phyloP scores from a whole-genome alignment of 2,888 invertebrate species.

The Idaea biselata region DNA sequence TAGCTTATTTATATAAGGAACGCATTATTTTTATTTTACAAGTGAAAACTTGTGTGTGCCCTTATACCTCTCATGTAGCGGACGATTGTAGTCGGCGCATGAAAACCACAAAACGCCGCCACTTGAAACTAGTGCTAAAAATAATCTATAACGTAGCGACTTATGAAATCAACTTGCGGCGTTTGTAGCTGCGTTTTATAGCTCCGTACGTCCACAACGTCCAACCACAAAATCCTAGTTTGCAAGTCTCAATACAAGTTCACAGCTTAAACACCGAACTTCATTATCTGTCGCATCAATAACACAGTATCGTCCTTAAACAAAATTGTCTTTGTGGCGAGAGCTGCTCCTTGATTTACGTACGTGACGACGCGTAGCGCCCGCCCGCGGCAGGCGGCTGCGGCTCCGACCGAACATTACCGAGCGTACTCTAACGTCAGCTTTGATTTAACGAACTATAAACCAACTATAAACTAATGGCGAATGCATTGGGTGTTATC shows the following conservation, averaged over 20 bases:
- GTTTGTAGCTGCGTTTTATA: too few relatives aligned
- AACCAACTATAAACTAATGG: conserved; percentile 15
- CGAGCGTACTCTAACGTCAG: conserved; percentile 3
- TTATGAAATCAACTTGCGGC: too few relatives aligned
- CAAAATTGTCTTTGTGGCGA: conserved; percentile 26
- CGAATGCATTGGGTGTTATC: not conserved
- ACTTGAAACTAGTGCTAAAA: too few relatives aligned
- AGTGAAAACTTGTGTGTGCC: too few relatives aligned
- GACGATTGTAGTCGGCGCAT: too few relatives aligned
- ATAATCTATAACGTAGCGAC: too few relatives aligned
- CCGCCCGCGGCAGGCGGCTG: conserved; percentile 28
- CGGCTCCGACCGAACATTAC: conserved; percentile 16
- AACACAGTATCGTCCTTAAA: conserved; percentile 17
- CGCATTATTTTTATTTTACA: too few relatives aligned
- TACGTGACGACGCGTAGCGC: conserved; percentile 28
- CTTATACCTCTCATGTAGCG: too few relatives aligned
- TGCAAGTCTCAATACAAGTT: not conserved
- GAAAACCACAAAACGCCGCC: too few relatives aligned
- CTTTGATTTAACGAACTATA: conserved; percentile 15
- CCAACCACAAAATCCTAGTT: not conserved
- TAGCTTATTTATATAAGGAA: too few relatives aligned
- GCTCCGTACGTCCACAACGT: not conserved
- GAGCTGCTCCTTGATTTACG: conserved; percentile 31
- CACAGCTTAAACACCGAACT: not conserved
- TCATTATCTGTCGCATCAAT: not conserved